Base-by-base conservation (phyloP, 2,888 invertebrate genomes). In the Drosophila flavopinicola region DNA sequence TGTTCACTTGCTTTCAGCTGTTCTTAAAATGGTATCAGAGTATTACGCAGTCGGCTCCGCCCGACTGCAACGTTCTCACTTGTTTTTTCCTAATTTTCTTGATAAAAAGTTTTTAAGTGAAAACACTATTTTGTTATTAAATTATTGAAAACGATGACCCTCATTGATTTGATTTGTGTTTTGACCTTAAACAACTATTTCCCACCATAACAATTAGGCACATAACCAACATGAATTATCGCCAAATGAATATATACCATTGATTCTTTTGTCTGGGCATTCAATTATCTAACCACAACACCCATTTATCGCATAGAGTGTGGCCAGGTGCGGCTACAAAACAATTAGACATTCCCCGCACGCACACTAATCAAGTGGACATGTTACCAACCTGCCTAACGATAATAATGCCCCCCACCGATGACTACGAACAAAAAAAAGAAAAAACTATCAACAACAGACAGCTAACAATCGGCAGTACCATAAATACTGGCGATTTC, bases 331-430 rank as follows among this genome's bases (percentile, higher is more conserved):
- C 27, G 27, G 6, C 41, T 33, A 37, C 39, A 27, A 30, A 38
- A 32, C 71, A 70, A 84, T 84, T 86, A 66, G 15, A 37, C 37
- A 85, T 76, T 58, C 65, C 35, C 35, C 57, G 37, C 78, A 84
- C 70, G 70, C 66, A 54, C 56, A 49, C 64, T 60, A 83, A 78
- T 85, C 79, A 85, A 72, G 79, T 58, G 47, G 56, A 72, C 78
- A 80, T 84, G 66, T 72, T 66, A 37, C 38, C 63, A 51, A 65
- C 72, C 70, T 37, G 45, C 52, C 42, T 24, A 58, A 32, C 67
- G 45, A 53, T 64, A 66, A 63, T 33, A 6, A 11, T 32, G 32
- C 24, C 33, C 33, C 39, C 41, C 37, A 20, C n/a, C n/a, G n/a
- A n/a, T n/a, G n/a, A n/a, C n/a, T n/a, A n/a, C 33, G 24, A 20